Base-by-base conservation (phyloP, 2,888 invertebrate genomes). In the Charanyca ferruginea region DNA sequence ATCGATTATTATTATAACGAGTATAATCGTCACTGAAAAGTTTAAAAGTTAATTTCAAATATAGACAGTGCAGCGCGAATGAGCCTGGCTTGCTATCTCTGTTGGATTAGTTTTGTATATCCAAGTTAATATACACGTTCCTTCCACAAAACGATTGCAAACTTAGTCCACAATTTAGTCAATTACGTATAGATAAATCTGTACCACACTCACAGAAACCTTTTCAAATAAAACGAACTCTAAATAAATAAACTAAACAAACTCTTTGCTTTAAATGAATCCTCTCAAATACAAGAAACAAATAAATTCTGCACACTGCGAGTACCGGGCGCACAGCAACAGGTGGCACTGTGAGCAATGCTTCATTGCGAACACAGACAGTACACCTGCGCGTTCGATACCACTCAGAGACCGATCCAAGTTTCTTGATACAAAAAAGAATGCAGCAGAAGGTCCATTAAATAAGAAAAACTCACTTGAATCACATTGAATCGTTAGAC, bases 381-480 rank as follows among this genome's bases (percentile, higher is more conserved):
- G 64, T 64, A 75, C 72, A 80, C 81, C 81, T 80, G 81, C 78
- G 65, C 62, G 53, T 73, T 80, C 79, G 66, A 81, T 78, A 76
- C 68, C 71, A 74, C 69, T 77, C 58, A 47, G 38, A 59, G 35
- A 42, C 53, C 75, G 67, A 75, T 80, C 47, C 52, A 48, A 71
- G 51, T 66, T 63, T 68, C 61, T 62, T 62, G 1, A 13, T 16
- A 3, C 11, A 45, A n/a, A 23, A 6, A 5, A 5, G 20, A 47
- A 0, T 9, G 4, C 16, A 38, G 2, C 62, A 75, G 59, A 75
- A 75, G 59, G 20, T 6, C 22, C 20, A 49, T 0, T 0, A 8
- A 23, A 11, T n/a, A 41, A 28, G 8, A 28, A 28, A 28, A 28
- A 6, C 7, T 8, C 28, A 28, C 28, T 28, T 28, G 28, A 8